phyloP scores from a whole-genome alignment of 2,797 vertebrate species.

The Phoeniculus purpureus region DNA sequence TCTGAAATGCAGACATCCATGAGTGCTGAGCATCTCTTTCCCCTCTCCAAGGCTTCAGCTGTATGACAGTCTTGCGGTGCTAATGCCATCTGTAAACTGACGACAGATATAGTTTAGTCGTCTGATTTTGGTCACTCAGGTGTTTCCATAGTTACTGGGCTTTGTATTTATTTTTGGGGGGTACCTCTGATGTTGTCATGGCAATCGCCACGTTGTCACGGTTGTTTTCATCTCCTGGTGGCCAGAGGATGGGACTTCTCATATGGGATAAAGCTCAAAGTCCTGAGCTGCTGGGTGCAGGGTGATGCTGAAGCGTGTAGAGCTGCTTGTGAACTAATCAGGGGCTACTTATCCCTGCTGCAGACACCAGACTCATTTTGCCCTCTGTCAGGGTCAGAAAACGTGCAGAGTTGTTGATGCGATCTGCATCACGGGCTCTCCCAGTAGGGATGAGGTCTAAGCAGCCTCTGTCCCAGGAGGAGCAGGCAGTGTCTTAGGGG shows the following conservation, averaged over 20 bases:
- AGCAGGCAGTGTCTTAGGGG: neutral
- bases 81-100: neutral
- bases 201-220: slow-evolving; percentile 37
- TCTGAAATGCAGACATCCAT: neutral
- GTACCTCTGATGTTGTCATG: slow-evolving; percentile 67
- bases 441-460: neutral
- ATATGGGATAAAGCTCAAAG: neutral
- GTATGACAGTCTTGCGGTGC: rapidly evolving
- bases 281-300: rapidly evolving
- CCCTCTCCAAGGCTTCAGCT: neutral
- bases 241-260: neutral
- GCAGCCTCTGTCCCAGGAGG: neutral
- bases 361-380: neutral
- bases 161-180: slow-evolving; percentile 34
- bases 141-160: slow-evolving; percentile 75
- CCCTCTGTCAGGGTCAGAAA: neutral
- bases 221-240: neutral
- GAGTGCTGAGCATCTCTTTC: rapidly evolving
- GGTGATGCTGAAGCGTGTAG: rapidly evolving
- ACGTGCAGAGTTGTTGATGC: neutral
- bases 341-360: neutral
- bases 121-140: slow-evolving; percentile 61
- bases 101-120: neutral
- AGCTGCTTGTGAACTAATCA: neutral
- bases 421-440: neutral